Evolutionary conservation across 2,113 vertebrate species (phyloP), one percentile per base, ranked within the genome.

Genomic region (Mesoclemmys tuberculata): DNA sequence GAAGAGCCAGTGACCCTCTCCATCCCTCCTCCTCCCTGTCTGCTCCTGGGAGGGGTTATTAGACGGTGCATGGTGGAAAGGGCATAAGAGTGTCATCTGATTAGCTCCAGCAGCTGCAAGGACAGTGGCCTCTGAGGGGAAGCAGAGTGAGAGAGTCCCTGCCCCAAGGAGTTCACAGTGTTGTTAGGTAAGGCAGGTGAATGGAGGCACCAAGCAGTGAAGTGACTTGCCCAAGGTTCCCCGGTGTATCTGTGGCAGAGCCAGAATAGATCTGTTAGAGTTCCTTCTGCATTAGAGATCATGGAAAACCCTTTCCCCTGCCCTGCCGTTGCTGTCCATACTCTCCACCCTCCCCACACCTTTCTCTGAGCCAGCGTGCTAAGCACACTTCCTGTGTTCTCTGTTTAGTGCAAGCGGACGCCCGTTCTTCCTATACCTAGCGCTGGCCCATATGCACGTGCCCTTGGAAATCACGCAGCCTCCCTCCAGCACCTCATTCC

Each of bases 391-490:
- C 5, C 19, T 87, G 2, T 94, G 58, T 93, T 87, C 90, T 58
- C 31, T 0, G 80, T 44, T 6, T 96, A 99, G 99, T 2, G 16
- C 97, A 84, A 97, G 93, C 1, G 94, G 97, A 12, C 98, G 96
- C 54, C 99, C 99, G 21, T 99, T 99, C 96, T 98, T 99, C 93
- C 98, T 99, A 5, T 99, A 99, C 75, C 75, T 99, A 91, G 99
- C 98, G 0, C 95, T 99, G 94, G 98, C 99, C 44, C 99, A 99
- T 83, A 99, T 99, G 99, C 99, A 99, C 0, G 99, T 99, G 29
- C 99, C 99, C 0, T 97, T 99, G 89, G 94, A 98, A 26, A n/a
- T 8, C 3, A 74, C 87, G 4, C 55, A 31, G 0, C 38, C 1
- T 0, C 95, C 87, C 2, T 71, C 95, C 16, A 81, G 82, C 0